Conservation (phyloP, 2,113 vertebrate genomes). For the rat (Rattus norvegicus) region GRCr8 NC_086034.1:35096001-35096500, state of each 20-base stretch:
- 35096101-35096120: background rate
- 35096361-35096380: background rate
- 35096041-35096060: background rate
- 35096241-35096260: background rate
- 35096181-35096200: background rate
- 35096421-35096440: background rate
- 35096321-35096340: background rate
- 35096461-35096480: background rate
- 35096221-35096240: background rate
- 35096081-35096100: background rate
- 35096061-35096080: background rate
- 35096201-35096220: background rate
- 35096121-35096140: background rate
- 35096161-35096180: conserved; percentile 18
- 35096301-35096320: background rate
- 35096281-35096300: background rate
- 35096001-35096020: background rate
- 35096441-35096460: background rate
- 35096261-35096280: accelerated
- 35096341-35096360: background rate
- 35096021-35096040: background rate
- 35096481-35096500: background rate
- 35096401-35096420: background rate
- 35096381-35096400: background rate
- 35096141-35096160: background rate